Evolutionary conservation across 2,888 invertebrate genomes (phyloP), one percentile per base, ranked within the genome.

Genomic region (Aleiodes leptofemur): DNA sequence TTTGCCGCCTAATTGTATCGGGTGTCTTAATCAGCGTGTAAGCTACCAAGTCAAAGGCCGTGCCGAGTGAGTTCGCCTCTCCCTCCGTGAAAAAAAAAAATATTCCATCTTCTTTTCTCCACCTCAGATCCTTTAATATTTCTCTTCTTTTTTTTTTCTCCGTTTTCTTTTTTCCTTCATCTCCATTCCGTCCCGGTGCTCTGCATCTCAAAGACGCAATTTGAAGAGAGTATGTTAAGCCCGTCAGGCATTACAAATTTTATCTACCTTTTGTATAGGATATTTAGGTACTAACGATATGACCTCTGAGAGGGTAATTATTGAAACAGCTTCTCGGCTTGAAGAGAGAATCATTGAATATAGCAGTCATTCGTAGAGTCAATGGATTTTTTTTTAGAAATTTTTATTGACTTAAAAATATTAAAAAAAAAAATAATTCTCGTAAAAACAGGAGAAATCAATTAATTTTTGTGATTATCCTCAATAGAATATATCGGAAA

Each of bases 1-100:
- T 83, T 84, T 81, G 81, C 83, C 83, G 84, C 87, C 87, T 88
- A 88, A 88, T 88, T 88, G 88, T 86, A 88, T 88, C 85, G 87
- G 84, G 86, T 86, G 87, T 88, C 88, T 88, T 88, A 88, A 88
- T 88, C 88, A 87, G 87, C 87, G 87, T 88, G 83, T 86, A 88
- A 88, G 87, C 87, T 86, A 84, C 85, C 83, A 82, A 84, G 83
- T 83, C 82, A 84, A 83, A 84, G 82, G 83, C 76, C 81, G 77
- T 74, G 71, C 78, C 76, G 61, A 75, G 74, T 61, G 73, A 73
- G 73, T 77, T 61, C 80, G 77, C 72, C 23, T 61, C 80, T 78
- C 72, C 23, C 23, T 73, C 71, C 72, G 8, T 50, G 50, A 6
- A 9, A 38, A 29, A 29, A 53, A 51, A 34, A 53, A 51, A 68